Base-by-base conservation (phyloP, 2,888 invertebrate genomes). In the Latrodectus hesperus region DNA sequence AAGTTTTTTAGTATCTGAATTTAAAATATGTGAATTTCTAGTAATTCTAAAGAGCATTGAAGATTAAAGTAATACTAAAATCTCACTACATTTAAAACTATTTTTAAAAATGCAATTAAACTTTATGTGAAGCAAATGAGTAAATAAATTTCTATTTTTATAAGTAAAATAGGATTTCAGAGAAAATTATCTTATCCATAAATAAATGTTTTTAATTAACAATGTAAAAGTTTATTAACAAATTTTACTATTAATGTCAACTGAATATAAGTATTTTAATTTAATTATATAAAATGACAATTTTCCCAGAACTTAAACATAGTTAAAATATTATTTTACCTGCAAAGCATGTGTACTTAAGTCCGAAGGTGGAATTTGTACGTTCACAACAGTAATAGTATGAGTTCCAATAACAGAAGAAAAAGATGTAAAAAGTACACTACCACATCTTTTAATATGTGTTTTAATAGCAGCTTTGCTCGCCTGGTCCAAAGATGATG, bases 331-430 rank as follows among this genome's bases (percentile, higher is more conserved):
- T 38, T 38, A 38, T 38, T 38, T 78, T 80, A 90, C 90, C 78
- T 90, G 89, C 53, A 90, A 72, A 73, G 90, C 86, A 82, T 90
- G 90, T n/a, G 77, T 73, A 68, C 89, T 82, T 55, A 88, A 22
- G 51, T 90, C 88, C 65, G 88, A 65, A 55, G 84, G 84, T 52
- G 89, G 89, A 52, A 90, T 75, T 74, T 81, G 78, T 17, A 88
- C 88, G 81, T 90, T 90, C 14, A 85, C 84, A 64, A 89, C 79
- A 72, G 81, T 84, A 26, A 89, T 38, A 11, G 81, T 68, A 22
- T 84, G 80, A n/a, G 80, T 65, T 52, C 84, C 84, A 55, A 78
- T 60, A 53, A 87, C 73, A 76, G 87, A 78, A 12, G 77, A 67
- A 38, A 89, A 76, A 38, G 89, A 83, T 1, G 82, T 81, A 26